phyloP scores from a whole-genome alignment of 2,113 vertebrate genomes.

The Prolemur simus region DNA sequence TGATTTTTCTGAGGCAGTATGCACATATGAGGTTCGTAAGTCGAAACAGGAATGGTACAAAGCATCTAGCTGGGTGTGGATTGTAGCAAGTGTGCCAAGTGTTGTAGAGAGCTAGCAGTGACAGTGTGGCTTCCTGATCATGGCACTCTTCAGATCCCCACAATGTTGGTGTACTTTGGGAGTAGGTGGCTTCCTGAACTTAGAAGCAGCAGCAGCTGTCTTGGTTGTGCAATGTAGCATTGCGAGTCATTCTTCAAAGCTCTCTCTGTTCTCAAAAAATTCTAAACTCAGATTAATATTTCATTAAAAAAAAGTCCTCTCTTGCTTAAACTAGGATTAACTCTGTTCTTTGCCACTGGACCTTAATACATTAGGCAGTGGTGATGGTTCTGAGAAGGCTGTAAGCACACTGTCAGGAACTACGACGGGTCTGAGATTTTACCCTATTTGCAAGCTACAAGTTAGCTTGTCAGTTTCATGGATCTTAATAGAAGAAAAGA shows the following conservation, averaged over 20 bases:
- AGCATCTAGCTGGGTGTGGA: background rate
- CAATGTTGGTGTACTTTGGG: background rate
- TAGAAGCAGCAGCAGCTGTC: background rate
- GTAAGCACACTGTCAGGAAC: background rate
- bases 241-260: background rate
- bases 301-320: background rate
- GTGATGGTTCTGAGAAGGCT: background rate
- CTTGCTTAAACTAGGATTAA: background rate
- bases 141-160: background rate
- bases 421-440: background rate
- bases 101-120: background rate
- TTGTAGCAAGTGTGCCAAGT: background rate
- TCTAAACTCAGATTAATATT: background rate
- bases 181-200: background rate
- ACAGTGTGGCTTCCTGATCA: background rate
- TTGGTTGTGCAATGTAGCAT: background rate
- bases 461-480: background rate
- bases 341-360: conserved; percentile 1
- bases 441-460: background rate
- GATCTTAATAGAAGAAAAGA: background rate
- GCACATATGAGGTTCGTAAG: background rate
- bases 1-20: background rate
- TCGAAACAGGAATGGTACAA: background rate
- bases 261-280: background rate
- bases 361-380: background rate